Evolutionary conservation across 2,113 vertebrate species (phyloP).

Genomic region (Ictalurus furcatus): DNA sequence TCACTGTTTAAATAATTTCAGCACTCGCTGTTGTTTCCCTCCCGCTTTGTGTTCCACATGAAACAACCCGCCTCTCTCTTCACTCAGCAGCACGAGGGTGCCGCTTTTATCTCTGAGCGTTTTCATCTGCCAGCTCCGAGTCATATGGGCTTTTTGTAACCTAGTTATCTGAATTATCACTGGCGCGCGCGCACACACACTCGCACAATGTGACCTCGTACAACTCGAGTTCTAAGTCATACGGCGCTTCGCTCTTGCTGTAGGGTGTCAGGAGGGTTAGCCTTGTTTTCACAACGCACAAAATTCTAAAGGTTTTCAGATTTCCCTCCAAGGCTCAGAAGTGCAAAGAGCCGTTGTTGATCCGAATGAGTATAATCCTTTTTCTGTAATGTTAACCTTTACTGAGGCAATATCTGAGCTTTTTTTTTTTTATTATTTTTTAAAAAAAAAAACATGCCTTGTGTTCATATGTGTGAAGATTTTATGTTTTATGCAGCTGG

Average conservation of each 20-base stretch:
- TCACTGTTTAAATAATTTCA: neutral
- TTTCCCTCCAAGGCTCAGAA: conserved; percentile 28
- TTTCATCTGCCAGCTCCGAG: conserved; percentile 23
- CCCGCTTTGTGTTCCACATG: neutral
- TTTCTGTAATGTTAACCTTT: neutral
- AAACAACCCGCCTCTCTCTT: neutral
- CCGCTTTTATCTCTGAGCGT: conserved; percentile 25
- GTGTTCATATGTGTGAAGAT: neutral
- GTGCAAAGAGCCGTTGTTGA: conserved; percentile 1
- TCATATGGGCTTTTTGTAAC: conserved; percentile 37
- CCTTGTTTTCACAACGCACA: conserved; percentile 42
- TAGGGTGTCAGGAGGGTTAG: conserved; percentile 24
- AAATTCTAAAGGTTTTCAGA: conserved; percentile 12
- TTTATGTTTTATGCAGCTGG: neutral
- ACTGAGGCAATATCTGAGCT: neutral
- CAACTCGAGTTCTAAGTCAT: conserved; percentile 34
- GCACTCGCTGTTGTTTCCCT: neutral
- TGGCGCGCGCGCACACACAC: neutral
- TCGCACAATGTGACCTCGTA: conserved; percentile 29
- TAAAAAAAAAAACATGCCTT: no score
- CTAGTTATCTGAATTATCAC: conserved; percentile 26
- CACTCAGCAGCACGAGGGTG: neutral
- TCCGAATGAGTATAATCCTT: neutral
- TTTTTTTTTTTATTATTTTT: no score
- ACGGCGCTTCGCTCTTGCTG: conserved; percentile 17